Conservation (phyloP, 1,140 invertebrate genomes). For the Sweltsa coloradensis region DNA sequence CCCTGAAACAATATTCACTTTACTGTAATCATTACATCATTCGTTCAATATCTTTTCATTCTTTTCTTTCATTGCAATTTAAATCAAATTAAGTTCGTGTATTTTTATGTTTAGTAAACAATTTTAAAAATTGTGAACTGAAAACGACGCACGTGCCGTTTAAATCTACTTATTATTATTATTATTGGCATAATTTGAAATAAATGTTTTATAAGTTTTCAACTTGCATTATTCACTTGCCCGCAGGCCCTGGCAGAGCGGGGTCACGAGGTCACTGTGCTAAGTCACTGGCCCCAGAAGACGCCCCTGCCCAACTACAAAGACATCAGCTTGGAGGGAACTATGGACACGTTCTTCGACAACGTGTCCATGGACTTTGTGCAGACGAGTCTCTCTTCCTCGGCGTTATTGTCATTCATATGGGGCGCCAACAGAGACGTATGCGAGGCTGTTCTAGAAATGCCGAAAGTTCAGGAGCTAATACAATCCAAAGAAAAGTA, state of each 20-base stretch:
- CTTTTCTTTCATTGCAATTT: too few relatives aligned
- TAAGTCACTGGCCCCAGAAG: constrained; percentile 28
- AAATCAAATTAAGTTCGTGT: too few relatives aligned
- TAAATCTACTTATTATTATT: too few relatives aligned
- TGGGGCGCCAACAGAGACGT: not conserved
- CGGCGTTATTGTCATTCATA: not conserved
- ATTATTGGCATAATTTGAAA: too few relatives aligned
- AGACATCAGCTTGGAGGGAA: constrained; percentile 2
- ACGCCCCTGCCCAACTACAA: constrained; percentile 21
- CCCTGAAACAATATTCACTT: too few relatives aligned
- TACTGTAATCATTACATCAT: too few relatives aligned
- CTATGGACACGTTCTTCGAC: not conserved
- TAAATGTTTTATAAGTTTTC: too few relatives aligned
- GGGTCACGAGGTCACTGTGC: constrained; percentile 32
- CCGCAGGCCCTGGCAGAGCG: constrained; percentile 27
- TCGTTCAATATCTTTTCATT: too few relatives aligned
- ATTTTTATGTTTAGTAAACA: too few relatives aligned
- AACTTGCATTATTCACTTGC: too few relatives aligned
- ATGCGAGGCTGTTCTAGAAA: not conserved
- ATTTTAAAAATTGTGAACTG: too few relatives aligned
- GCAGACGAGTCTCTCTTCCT: not conserved
- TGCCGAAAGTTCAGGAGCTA: not conserved
- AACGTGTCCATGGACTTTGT: not conserved
- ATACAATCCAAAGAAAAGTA: not conserved
- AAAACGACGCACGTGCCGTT: too few relatives aligned